phyloP scores from a whole-genome alignment of 2,888 invertebrate species.

The Archips xylosteana region DNA sequence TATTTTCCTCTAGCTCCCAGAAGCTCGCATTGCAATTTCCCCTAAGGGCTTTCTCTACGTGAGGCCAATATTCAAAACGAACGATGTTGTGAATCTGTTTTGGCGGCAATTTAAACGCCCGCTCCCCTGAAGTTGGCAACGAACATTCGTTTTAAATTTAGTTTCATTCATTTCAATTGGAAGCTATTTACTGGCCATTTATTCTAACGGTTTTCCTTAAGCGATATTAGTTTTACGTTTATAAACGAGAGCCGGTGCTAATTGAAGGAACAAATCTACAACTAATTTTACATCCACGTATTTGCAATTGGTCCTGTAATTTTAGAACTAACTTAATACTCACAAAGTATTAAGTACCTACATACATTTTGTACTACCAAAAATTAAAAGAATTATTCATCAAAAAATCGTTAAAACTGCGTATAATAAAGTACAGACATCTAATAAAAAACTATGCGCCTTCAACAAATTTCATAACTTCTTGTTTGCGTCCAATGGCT shows the following conservation, averaged over 20 bases:
- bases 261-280: background rate
- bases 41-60: conserved; percentile 77
- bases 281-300: background rate
- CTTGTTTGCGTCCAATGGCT: too few relatives aligned
- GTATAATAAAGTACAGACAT: too few relatives aligned
- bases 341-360: background rate
- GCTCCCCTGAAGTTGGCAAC: conserved; percentile 46
- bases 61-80: conserved; percentile 80
- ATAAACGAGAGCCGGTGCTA: background rate
- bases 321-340: background rate
- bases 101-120: conserved; percentile 69
- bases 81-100: conserved; percentile 79
- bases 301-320: background rate
- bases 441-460: background rate
- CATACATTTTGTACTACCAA: too few relatives aligned
- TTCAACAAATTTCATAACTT: too few relatives aligned
- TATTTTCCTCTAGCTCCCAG: conserved; percentile 69
- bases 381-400: too few relatives aligned
- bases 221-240: background rate
- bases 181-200: conserved; percentile 48
- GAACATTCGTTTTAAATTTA: conserved; percentile 35
- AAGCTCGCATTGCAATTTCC: conserved; percentile 70
- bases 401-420: too few relatives aligned
- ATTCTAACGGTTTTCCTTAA: conserved; percentile 23
- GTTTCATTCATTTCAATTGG: conserved; percentile 52